phyloP scores from a whole-genome alignment of 2,113 vertebrate species.

The Festucalex cinctus region DNA sequence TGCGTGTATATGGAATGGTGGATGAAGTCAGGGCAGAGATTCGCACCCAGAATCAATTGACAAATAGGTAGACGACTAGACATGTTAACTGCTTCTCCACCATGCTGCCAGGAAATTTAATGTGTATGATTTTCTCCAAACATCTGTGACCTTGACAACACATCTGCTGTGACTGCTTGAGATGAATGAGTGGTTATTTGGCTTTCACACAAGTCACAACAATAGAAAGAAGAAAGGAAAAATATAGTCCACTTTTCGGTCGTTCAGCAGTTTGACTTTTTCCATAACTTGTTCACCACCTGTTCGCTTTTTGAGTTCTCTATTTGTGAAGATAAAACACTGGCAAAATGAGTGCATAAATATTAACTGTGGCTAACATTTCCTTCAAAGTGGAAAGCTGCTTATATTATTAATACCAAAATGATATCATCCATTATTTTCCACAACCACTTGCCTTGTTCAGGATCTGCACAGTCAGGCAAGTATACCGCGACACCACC shows the following conservation, averaged over 20 bases:
- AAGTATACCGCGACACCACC: not conserved
- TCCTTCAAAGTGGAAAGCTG: not conserved
- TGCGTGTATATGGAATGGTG: too few species aligned
- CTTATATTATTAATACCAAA: not conserved
- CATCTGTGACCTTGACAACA: slow-evolving; percentile 29
- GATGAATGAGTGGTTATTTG: slow-evolving; percentile 34
- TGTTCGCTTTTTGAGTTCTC: not conserved
- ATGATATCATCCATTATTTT: not conserved
- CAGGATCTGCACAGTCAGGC: not conserved
- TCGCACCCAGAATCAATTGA: not conserved
- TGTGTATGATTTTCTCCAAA: slow-evolving; percentile 21
- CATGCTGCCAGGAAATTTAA: slow-evolving; percentile 8
- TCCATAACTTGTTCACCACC: not conserved
- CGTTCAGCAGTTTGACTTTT: not conserved
- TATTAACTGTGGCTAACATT: not conserved
- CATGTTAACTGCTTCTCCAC: too few species aligned
- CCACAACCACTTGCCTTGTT: not conserved
- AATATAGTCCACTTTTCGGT: not conserved
- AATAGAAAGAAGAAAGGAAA: slow-evolving; percentile 11
- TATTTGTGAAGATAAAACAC: not conserved
- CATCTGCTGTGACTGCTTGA: slow-evolving; percentile 9
- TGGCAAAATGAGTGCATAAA: not conserved
- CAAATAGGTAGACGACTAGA: too few species aligned
- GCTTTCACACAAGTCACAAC: slow-evolving; percentile 12
- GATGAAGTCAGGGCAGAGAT: not conserved